A percentile compares a stretch with the other conserved stretches of the same genome.
These are phyloP conservation scores for Pristis pectinata DNA, from an alignment of 2,797 vertebrate genomes.

Conservation along the genomic window DNA sequence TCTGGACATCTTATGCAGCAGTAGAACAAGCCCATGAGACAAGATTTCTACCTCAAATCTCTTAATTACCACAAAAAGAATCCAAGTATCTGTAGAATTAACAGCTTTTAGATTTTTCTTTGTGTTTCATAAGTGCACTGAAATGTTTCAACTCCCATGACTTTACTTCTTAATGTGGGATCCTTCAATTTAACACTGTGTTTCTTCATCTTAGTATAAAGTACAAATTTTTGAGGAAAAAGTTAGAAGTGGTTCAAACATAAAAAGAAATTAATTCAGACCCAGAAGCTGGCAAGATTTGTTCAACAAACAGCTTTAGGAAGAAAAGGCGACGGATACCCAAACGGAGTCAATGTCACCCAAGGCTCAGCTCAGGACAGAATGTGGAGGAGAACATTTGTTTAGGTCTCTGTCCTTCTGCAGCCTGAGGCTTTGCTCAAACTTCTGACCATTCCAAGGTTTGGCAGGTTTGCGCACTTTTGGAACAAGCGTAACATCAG, in stretches of 20 bases:
- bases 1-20: neutral
- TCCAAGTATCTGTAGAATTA: constrained; percentile 20
- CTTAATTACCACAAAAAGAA: neutral
- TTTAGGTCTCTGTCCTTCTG: no score
- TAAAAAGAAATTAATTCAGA: neutral
- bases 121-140: constrained; percentile 34
- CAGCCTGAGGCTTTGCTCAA: neutral
- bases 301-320: neutral
- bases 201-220: constrained; percentile 31
- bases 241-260: neutral
- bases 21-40: neutral
- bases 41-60: neutral
- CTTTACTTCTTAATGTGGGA: neutral
- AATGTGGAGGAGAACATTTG: neutral
- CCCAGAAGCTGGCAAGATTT: constrained; percentile 13
- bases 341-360: neutral
- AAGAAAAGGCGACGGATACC: neutral
- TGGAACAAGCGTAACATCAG: neutral
- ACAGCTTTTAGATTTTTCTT: neutral
- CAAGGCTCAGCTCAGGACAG: neutral
- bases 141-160: constrained; percentile 19
- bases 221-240: constrained; percentile 13
- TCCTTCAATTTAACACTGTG: constrained; percentile 30
- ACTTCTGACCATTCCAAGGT: neutral
- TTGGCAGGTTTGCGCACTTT: no score